Base-by-base conservation (phyloP, 2,797 vertebrate genomes). In the Lacerta bilineata region DNA sequence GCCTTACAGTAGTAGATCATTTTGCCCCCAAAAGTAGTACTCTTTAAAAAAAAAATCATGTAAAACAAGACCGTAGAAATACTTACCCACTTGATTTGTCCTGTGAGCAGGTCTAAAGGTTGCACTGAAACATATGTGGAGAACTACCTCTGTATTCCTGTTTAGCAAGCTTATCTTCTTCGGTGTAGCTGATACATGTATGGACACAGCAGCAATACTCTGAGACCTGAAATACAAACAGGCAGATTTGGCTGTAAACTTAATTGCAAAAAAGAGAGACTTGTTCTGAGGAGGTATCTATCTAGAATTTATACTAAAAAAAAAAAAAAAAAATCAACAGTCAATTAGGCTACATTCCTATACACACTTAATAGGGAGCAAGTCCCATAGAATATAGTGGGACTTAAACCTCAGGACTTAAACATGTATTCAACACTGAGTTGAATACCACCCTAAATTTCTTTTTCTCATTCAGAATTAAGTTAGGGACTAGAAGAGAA, bases 161-260 rank as follows among this genome's bases (percentile, higher is more conserved):
- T 96, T 97, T 83, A 98, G 92, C 86, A 99, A 96, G 93, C 94
- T 98, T 92, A 99, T 98, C 96, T 98, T 98, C 46, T 97, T 94
- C 0, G 98, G 98, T 74, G 83, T 96, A 96, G 98, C 98, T 33
- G 95, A 96, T 46, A 97, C 97, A 78, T 87, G 91, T 69, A 97
- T 27, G 3, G 96, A 95, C 87, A 99, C 97, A 89, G 95, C 94
- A 43, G 98, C 98, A 90, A 99, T 97, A 83, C 97, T 97, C 86
- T 94, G 97, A 90, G 98, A 98, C 98, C 98, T 99, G 93, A 95
- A 97, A 97, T 90, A 92, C 64, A 93, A 17, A 89, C 91, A 93
- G 25, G 36, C 13, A 79, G 69, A 90, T 72, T 13, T 66, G 10
- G 80, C 33, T 33, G 7, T 82, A 17, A 27, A 83, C 83, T 87